Base-by-base conservation (phyloP, 1,140 invertebrate species). In the Ylistrum balloti region DNA sequence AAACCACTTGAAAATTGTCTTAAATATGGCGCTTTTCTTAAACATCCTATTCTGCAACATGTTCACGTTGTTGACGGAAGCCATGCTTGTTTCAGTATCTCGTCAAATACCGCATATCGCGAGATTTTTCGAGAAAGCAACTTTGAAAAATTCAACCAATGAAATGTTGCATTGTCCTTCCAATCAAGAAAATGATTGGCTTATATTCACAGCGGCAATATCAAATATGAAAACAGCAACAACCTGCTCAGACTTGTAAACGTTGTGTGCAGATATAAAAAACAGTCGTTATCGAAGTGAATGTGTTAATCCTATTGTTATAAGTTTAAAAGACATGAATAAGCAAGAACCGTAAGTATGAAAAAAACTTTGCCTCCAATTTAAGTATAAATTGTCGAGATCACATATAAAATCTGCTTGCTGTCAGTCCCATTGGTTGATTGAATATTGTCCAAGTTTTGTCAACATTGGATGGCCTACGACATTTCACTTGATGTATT, bases 171-270 rank as follows among this genome's bases (percentile, higher is more conserved):
- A 74, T 74, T 74, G 56, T 74, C 17, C 56, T 5, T 17, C 56
- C 56, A 74, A 74, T 74, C 56, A 74, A 74, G 56, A 74, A 74
- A 74, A 74, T 74, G 56, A 74, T 74, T 74, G 56, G 56, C 28
- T 17, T 17, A 74, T 74, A 28, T 74, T 74, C 22, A 74, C 56
- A 74, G 56, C 56, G 56, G 56, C 56, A 74, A 74, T 74, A 74
- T 74, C 56, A 74, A 74, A 74, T 74, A 74, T n/a, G 56, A 74
- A 74, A 74, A 74, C 56, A 74, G 56, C 56, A 74, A 74, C 56
- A 74, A 74, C 56, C 56, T 74, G 56, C 56, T 74, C n/a, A 28
- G 56, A 74, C 56, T 28, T 74, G 56, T 28, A 74, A 74, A 74
- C 56, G 5, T 38, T 38, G 35, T 7, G 35, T 38, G 35, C 35